These are phyloP conservation scores for Diadumene lineata DNA, from an alignment of 92 coral and sea anemone genomes.

Conservation along the genomic window DNA sequence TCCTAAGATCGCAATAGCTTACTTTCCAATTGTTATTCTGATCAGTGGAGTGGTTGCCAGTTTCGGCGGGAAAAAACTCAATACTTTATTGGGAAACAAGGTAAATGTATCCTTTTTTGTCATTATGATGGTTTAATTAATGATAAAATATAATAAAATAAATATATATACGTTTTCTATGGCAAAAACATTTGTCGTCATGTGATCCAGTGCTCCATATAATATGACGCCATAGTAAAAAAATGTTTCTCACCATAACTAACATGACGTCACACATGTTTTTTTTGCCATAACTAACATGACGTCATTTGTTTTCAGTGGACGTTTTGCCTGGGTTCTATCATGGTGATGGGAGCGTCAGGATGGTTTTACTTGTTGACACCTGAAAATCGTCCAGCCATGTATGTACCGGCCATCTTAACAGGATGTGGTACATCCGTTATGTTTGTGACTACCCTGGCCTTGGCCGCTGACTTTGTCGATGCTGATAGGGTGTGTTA, in stretches of 20 bases:
- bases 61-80: conserved; percentile 59
- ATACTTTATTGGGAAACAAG: conserved; percentile 69
- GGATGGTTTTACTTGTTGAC: conserved; percentile 65
- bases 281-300: not conserved
- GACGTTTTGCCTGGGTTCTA: conserved; percentile 63
- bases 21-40: conserved; percentile 72
- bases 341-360: conserved; percentile 52
- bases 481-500: conserved; percentile 44
- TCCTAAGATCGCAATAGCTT: conserved; percentile 74
- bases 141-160: not conserved
- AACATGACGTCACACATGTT: not conserved
- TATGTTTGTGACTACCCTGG: conserved; percentile 76
- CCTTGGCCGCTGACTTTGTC: conserved; percentile 73
- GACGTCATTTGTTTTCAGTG: conserved; percentile 44
- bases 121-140: too few species aligned
- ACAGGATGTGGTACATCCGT: conserved; percentile 73
- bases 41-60: conserved; percentile 78
- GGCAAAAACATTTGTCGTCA: not conserved
- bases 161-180: not conserved
- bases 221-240: not conserved
- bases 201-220: not conserved
- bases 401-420: conserved; percentile 66
- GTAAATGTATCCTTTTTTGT: conserved; percentile 25
- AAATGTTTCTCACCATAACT: not conserved
- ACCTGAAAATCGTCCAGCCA: conserved; percentile 33